Conservation (phyloP, 1,140 invertebrate genomes). For the Heterodera schachtii region DNA sequence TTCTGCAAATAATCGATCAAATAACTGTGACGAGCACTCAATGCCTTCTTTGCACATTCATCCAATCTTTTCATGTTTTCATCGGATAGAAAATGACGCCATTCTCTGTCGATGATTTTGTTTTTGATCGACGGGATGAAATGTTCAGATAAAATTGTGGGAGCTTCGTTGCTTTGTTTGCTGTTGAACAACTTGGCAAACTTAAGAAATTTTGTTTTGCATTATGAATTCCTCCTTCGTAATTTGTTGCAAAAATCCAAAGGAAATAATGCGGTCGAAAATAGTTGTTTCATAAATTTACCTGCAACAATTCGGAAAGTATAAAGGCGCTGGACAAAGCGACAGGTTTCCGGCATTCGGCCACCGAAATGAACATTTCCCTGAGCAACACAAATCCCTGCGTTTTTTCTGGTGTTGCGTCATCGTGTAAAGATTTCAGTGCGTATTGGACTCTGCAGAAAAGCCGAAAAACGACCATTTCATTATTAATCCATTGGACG, state of each 20-base stretch:
- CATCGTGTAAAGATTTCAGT: background rate
- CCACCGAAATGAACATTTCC: conserved; percentile 5
- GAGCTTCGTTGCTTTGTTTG: conserved; percentile 8
- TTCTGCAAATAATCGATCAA: conserved; percentile 10
- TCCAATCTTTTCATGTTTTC: background rate
- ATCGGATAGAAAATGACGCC: background rate
- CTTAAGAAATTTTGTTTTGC: background rate
- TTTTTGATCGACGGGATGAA: conserved; percentile 18
- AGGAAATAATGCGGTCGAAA: too few species aligned
- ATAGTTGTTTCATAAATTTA: background rate
- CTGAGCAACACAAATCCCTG: background rate
- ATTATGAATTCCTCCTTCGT: too few species aligned
- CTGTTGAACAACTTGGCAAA: background rate
- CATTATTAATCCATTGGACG: conserved; percentile 24
- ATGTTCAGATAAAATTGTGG: background rate
- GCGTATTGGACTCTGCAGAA: conserved; percentile 28
- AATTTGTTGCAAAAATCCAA: too few species aligned
- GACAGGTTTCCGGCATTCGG: background rate
- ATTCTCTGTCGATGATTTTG: background rate
- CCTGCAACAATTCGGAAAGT: conserved; percentile 11
- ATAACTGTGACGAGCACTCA: conserved; percentile 23
- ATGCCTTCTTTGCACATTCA: background rate
- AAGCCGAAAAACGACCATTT: conserved; percentile 12
- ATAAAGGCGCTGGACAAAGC: conserved; percentile 12
- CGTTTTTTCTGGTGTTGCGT: background rate